phyloP scores from a whole-genome alignment of 2,113 vertebrate genomes.

The Bagarius yarrelli region DNA sequence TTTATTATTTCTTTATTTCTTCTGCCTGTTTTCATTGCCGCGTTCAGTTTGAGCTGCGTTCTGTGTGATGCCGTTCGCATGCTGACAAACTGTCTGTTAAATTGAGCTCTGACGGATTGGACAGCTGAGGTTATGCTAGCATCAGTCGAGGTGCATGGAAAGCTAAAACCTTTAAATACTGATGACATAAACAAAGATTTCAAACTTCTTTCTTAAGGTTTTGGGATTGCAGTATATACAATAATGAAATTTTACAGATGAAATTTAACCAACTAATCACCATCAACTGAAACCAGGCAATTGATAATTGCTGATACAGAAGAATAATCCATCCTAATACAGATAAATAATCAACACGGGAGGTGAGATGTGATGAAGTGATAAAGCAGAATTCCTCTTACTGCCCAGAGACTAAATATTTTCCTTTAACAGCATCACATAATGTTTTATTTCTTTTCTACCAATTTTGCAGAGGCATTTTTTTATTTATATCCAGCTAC shows the following conservation, averaged over 20 bases:
- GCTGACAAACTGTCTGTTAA: conserved; percentile 18
- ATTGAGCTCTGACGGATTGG: conserved; percentile 1
- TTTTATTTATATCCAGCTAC: too few relatives aligned
- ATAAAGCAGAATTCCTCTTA: background rate
- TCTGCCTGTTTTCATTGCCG: background rate
- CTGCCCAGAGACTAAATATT: background rate
- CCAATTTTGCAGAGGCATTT: background rate
- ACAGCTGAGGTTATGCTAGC: conserved; percentile 30
- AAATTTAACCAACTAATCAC: background rate
- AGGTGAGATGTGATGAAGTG: too few relatives aligned
- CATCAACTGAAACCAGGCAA: too few relatives aligned
- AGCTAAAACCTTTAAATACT: background rate
- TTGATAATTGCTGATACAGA: too few relatives aligned
- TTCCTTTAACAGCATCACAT: background rate
- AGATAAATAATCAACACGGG: background rate
- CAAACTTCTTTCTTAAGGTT: background rate
- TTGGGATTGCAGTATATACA: background rate
- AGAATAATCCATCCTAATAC: background rate
- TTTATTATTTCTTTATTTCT: background rate
- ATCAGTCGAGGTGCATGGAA: conserved; percentile 19
- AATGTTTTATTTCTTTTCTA: background rate
- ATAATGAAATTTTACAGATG: background rate
- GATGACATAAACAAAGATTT: background rate
- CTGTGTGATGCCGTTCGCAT: background rate
- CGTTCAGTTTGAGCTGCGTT: conserved; percentile 16